Evolutionary conservation across 2,797 vertebrate species (phyloP), one percentile per base, ranked within the genome.

Genomic region (Chelon labrosus): DNA sequence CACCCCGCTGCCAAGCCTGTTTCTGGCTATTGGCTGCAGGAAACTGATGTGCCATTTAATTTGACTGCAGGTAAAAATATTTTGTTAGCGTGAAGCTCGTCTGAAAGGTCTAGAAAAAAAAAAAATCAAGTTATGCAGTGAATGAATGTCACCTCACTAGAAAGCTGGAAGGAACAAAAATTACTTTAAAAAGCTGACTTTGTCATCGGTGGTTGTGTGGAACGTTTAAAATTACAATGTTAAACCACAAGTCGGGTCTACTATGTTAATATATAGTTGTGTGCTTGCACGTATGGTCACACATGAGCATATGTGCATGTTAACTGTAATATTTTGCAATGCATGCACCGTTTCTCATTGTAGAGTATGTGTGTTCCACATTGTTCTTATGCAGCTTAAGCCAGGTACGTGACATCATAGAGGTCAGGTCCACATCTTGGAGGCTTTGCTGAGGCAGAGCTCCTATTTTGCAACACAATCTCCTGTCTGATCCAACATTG

Each of bases 391-490:
- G 16, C 51, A 53, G 62, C 65, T 61, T 64, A 59, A 71, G 72
- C 80, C 71, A 74, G 84, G 74, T 80, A 61, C 11, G 53, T 88
- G 79, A 90, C 81, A 80, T 84, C 76, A 89, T 87, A 57, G 10
- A 4, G 66, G 76, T 84, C 77, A 80, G 51, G 59, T 77, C 72
- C 74, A 65, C 73, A 64, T 78, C 83, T 85, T 60, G 64, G 72
- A 85, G 78, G 46, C 64, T 70, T 77, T 80, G 62, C 80, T 75
- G 60, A 14, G 10, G 73, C 61, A 75, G 37, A 82, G 42, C 71
- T 81, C 58, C 42, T 86, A 70, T 85, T 89, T 88, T 89, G 82
- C 88, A 90, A 90, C 63, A 77, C 73, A 79, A 82, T 88, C 74
- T 84, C 60, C 70, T 42, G 63, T 66, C 68, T 83, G 64, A 86